Evolutionary conservation across 2,113 vertebrate genomes (phyloP).

Genomic region (Strix aluco): DNA sequence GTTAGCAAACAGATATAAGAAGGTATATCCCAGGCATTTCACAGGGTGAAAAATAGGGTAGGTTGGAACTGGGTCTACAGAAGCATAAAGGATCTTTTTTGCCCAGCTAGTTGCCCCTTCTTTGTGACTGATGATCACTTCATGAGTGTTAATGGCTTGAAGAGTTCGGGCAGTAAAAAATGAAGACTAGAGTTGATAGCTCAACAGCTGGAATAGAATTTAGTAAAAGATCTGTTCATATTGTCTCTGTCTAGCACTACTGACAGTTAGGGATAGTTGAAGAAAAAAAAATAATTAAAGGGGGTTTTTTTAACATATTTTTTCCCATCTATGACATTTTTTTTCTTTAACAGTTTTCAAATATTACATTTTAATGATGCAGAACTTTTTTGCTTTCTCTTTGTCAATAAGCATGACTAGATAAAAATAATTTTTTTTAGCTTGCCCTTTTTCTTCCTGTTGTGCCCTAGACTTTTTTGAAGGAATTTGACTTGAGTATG

Average conservation of each 20-base stretch:
- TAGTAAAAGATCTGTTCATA: background rate
- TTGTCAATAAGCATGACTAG: background rate
- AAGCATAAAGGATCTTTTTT: background rate
- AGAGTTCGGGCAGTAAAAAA: background rate
- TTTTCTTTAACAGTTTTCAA: background rate
- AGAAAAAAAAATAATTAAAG: background rate
- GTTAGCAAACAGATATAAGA: background rate
- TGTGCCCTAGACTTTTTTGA: background rate
- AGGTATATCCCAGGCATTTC: background rate
- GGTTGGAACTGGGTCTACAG: background rate
- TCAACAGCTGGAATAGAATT: background rate
- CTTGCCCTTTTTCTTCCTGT: background rate
- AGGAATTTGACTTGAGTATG: background rate
- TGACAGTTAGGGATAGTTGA: background rate
- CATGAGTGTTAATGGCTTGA: background rate
- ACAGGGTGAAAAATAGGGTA: background rate
- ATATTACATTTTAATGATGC: background rate
- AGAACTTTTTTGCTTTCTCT: background rate
- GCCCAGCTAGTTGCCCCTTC: background rate
- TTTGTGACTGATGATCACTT: background rate
- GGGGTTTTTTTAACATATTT: too few species aligned
- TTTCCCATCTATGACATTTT: background rate
- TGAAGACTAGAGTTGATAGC: background rate
- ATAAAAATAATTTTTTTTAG: background rate
- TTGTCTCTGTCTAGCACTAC: background rate